These are phyloP conservation scores for Butastur rufipennis DNA, from an alignment of 2,113 vertebrate species.

Conservation along the genomic window DNA sequence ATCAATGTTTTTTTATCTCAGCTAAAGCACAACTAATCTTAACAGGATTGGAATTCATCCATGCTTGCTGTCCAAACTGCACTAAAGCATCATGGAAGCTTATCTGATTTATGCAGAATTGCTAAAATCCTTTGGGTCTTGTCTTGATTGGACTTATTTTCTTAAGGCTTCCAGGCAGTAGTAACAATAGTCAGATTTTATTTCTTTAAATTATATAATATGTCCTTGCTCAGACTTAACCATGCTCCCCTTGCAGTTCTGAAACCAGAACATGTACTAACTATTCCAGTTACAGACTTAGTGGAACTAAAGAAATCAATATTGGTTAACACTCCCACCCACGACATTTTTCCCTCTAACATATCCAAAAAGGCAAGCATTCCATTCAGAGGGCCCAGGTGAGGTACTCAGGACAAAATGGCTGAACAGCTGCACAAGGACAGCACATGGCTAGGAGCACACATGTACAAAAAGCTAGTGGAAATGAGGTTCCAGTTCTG, in stretches of 20 bases:
- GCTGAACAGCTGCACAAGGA: neutral
- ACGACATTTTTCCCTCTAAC: rapidly evolving
- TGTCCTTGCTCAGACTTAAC: neutral
- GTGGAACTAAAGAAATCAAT: neutral
- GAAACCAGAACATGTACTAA: neutral
- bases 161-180: neutral
- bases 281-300: neutral
- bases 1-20: neutral
- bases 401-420: neutral
- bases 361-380: neutral
- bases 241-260: neutral
- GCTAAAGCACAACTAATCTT: neutral
- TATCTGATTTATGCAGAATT: neutral
- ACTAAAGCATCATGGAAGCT: neutral
- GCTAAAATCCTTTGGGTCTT: neutral
- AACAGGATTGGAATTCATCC: neutral
- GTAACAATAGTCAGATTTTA: neutral
- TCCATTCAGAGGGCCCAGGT: neutral
- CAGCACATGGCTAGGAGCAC: neutral
- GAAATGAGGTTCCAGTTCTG: neutral
- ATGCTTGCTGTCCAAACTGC: neutral
- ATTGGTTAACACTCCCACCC: neutral
- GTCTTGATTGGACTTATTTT: neutral
- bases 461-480: rapidly evolving
- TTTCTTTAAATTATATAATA: neutral